Evolutionary conservation across 1,140 invertebrate genomes (phyloP).

Genomic region (Papilio xuthus): DNA sequence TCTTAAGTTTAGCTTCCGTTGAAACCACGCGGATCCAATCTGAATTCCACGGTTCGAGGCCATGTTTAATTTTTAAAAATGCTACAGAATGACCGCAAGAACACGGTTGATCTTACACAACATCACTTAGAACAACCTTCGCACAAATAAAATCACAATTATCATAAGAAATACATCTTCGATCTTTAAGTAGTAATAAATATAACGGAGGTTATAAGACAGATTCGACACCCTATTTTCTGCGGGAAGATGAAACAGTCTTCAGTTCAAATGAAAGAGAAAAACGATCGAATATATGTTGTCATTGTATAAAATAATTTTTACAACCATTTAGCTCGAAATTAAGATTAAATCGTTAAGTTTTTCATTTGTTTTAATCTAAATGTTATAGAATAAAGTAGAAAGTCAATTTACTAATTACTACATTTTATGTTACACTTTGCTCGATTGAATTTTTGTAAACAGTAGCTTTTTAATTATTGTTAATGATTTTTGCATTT

Average conservation of each 20-base stretch:
- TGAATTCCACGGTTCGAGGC: slow-evolving; percentile 94
- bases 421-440: background rate
- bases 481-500: background rate
- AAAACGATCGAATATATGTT: slow-evolving; percentile 69
- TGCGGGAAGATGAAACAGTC: slow-evolving; percentile 80
- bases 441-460: background rate
- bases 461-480: background rate
- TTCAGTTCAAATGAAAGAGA: slow-evolving; percentile 79
- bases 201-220: slow-evolving; percentile 81
- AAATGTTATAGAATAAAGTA: background rate
- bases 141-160: slow-evolving; percentile 79
- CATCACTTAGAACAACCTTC: slow-evolving; percentile 81
- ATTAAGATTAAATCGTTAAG: background rate
- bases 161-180: slow-evolving; percentile 82
- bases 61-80: slow-evolving; percentile 86
- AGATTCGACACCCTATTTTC: slow-evolving; percentile 83
- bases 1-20: slow-evolving; percentile 96
- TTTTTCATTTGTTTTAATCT: slow-evolving; percentile 16
- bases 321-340: slow-evolving; percentile 35
- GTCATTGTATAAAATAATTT: slow-evolving; percentile 61
- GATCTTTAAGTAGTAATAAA: slow-evolving; percentile 81
- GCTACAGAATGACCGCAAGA: slow-evolving; percentile 78
- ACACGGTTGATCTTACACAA: slow-evolving; percentile 80
- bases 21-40: slow-evolving; percentile 97
- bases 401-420: background rate